Evolutionary conservation across 2,797 vertebrate genomes (phyloP), one percentile per base, ranked within the genome.

Genomic region (Iguana delicatissima): DNA sequence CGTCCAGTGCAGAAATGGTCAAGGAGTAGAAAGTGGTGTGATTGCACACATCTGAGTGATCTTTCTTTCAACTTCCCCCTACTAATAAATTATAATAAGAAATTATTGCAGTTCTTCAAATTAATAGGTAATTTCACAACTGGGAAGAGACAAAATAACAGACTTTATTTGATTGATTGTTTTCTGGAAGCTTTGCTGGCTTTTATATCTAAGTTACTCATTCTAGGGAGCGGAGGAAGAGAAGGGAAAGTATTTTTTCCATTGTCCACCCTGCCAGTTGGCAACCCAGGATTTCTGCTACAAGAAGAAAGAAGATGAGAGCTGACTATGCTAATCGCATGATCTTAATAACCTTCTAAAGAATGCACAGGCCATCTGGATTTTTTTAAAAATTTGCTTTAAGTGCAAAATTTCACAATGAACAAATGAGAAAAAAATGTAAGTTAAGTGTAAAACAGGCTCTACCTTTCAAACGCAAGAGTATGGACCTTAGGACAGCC

Each of bases 291-390:
- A 35, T 80, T 80, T 85, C 64, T 90, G 52, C 84, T 73, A 26
- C 55, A 74, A 86, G 35, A 86, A 80, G 64, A 86, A 90, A 90
- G 76, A 90, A 73, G 84, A 90, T 57, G 84, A 81, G 55, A 24
- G 46, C 29, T 16, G 74, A 62, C 50, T 81, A 50, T 86, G 42
- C 35, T 80, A 90, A 86, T 81, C 42, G 16, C 83, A 86, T 50
- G 77, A 74, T 73, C 84, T 74, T 29, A 90, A 72, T 72, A 86
- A 85, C 76, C 62, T 90, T 81, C 38, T 46, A 81, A 86, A 64
- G 67, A 80, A 90, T 90, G 64, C 77, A 81, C 42, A 50, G 84
- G 84, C 67, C 84, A 86, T 86, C 89, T 90, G 84, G 89, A 90
- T 86, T 42, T 81, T 81, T 80, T 50, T 62, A 20, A 26, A 69